Evolutionary conservation across 1,140 invertebrate genomes (phyloP).

Genomic region (Lepidurus couesii): DNA sequence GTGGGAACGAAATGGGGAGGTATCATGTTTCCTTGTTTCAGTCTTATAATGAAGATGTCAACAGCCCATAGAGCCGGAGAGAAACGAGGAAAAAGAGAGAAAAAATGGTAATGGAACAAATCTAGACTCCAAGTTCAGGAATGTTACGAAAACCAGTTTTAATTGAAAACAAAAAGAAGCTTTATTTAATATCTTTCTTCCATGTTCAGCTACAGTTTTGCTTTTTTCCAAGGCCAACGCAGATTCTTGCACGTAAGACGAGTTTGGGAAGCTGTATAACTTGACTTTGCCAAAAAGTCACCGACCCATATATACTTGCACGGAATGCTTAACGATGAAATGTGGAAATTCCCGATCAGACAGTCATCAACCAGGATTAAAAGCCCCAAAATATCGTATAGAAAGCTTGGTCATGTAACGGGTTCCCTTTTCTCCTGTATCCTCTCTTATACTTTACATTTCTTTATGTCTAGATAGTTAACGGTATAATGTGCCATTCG

Average conservation of each 20-base stretch:
- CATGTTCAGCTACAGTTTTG: neutral
- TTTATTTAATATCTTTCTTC: neutral
- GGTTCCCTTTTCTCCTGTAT: neutral
- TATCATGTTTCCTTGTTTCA: neutral
- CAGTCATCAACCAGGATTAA: neutral
- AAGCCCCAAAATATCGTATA: neutral
- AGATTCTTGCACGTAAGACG: too few relatives aligned
- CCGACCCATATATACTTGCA: too few relatives aligned
- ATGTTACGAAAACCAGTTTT: neutral
- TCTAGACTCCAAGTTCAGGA: neutral
- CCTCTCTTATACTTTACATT: neutral
- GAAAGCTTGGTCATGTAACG: conserved; percentile 5
- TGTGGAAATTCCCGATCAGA: neutral
- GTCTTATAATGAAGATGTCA: neutral
- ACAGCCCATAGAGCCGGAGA: neutral
- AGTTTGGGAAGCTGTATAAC: too few relatives aligned
- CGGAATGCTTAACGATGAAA: too few relatives aligned
- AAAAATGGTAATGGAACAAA: neutral
- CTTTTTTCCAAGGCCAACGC: neutral
- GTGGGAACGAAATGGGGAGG: neutral
- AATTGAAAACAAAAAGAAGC: neutral
- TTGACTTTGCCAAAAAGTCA: too few relatives aligned
- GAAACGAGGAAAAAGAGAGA: neutral
- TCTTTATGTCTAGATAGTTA: neutral
- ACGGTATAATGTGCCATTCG: neutral